Evolutionary conservation across 2,797 vertebrate genomes (phyloP).

Genomic region (Dicrostonyx torquatus): DNA sequence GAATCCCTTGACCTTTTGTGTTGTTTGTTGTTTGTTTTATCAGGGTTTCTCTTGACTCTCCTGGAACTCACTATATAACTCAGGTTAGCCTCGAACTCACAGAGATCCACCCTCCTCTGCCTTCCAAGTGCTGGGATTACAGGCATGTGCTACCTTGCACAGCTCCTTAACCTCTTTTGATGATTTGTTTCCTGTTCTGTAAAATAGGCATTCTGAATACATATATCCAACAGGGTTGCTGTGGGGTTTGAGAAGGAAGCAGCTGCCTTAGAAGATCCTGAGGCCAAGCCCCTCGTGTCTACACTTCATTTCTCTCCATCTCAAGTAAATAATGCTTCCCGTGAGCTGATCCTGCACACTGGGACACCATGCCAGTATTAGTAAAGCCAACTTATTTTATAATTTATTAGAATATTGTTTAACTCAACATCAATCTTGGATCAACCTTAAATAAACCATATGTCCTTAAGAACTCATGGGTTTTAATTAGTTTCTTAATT

Average conservation of each 20-base stretch:
- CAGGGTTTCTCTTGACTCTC: not conserved
- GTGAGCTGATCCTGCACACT: not conserved
- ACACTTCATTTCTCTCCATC: not conserved
- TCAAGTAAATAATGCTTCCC: not conserved
- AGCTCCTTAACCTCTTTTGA: not conserved
- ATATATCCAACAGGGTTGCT: not conserved
- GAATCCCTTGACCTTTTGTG: not conserved
- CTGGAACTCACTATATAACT: too few species aligned
- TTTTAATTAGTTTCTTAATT: constrained; percentile 77
- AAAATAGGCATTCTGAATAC: not conserved
- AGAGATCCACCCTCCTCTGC: too few species aligned
- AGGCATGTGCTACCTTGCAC: not conserved
- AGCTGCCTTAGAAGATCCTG: not conserved
- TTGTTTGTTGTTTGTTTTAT: not conserved
- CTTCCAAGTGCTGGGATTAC: too few species aligned
- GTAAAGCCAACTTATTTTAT: constrained; percentile 63
- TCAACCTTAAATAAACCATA: constrained; percentile 79
- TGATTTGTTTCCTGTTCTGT: not conserved
- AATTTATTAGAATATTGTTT: constrained; percentile 74
- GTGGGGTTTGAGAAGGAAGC: not conserved
- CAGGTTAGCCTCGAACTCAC: too few species aligned
- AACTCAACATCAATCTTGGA: constrained; percentile 75
- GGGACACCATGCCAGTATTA: constrained; percentile 25
- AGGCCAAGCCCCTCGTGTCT: not conserved
- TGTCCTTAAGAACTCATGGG: constrained; percentile 73